These are phyloP conservation scores for Cygnus olor DNA, from an alignment of 2,797 vertebrate species.

Conservation along the genomic window DNA sequence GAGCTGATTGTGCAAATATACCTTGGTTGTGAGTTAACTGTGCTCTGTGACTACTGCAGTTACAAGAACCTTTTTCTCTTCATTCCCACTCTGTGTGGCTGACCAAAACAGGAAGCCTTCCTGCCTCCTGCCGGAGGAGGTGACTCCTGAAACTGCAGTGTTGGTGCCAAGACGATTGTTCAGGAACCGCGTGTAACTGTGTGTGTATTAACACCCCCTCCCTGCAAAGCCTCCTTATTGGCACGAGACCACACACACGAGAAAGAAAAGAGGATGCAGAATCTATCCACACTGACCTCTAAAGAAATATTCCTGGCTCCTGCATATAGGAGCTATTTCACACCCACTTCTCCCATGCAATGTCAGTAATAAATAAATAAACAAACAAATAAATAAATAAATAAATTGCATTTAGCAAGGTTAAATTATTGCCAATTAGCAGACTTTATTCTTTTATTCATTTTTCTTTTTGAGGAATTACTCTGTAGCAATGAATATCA, in stretches of 20 bases:
- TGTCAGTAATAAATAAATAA: neutral
- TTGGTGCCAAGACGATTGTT: neutral
- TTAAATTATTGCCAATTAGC: neutral
- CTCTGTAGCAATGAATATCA: neutral
- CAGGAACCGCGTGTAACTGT: neutral
- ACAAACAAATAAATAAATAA: too few species aligned
- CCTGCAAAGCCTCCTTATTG: neutral
- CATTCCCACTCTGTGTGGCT: neutral
- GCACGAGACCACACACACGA: fast-evolving
- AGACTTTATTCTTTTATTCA: neutral
- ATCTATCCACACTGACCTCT: neutral
- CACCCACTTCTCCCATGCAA: neutral
- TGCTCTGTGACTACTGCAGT: neutral
- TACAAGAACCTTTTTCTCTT: neutral
- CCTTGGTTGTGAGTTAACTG: neutral
- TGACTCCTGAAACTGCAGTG: neutral
- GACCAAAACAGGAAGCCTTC: conserved; percentile 5
- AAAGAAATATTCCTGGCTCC: neutral
- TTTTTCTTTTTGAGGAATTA: neutral
- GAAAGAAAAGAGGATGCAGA: neutral
- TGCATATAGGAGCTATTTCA: neutral
- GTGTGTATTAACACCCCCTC: neutral
- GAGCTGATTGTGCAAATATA: neutral
- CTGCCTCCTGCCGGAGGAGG: neutral
- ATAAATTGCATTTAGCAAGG: neutral